Conservation (phyloP, 2,113 vertebrate genomes). For the Coptodon bakossiorum region DNA sequence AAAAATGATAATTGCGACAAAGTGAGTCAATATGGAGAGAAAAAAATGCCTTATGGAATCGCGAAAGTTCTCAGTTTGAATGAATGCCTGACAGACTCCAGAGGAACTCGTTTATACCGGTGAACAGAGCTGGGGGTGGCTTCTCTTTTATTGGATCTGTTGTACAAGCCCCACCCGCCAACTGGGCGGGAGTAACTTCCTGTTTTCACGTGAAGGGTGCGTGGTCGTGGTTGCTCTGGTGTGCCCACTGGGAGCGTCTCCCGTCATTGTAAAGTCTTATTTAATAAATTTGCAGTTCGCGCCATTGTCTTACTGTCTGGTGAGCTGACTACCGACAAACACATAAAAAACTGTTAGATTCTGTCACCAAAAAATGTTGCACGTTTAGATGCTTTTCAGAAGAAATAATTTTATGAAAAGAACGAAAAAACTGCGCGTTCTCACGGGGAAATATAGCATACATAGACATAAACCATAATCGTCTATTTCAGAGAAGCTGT, state of each 20-base stretch:
- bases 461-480: background rate
- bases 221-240: background rate
- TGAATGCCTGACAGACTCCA: background rate
- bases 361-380: background rate
- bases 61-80: constrained; percentile 18
- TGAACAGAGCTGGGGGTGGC: background rate
- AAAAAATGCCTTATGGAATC: background rate
- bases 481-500: background rate
- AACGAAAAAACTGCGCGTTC: background rate
- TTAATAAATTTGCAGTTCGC: background rate
- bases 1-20: background rate
- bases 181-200: background rate
- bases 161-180: background rate
- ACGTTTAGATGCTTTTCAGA: background rate
- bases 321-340: background rate
- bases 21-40: background rate
- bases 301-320: background rate
- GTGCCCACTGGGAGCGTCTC: background rate
- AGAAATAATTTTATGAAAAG: background rate
- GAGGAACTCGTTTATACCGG: constrained; percentile 12
- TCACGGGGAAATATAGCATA: background rate
- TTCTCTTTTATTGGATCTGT: constrained; percentile 27
- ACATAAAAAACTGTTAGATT: background rate
- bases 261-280: background rate
- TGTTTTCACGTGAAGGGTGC: background rate